Evolutionary conservation across 2,113 vertebrate genomes (phyloP), one percentile per base, ranked within the genome.

Genomic region (Dolichotis patagonum): DNA sequence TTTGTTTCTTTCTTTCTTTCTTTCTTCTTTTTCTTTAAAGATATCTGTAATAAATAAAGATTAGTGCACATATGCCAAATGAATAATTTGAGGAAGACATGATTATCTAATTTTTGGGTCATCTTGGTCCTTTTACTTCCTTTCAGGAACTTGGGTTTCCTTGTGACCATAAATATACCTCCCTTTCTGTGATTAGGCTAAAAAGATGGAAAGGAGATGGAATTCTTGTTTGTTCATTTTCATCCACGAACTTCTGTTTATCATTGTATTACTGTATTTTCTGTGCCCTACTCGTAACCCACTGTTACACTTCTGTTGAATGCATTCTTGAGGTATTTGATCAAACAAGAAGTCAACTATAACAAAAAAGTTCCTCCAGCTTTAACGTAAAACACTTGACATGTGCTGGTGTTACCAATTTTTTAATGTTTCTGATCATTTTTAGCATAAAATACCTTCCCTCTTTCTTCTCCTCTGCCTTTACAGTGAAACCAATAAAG

Each of bases 401-500:
- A 69, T 82, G 54, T 58, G 54, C 46, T 52, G 54, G 38, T 14
- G 28, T 28, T 41, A 41, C 63, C 71, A 85, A 86, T 20, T 41
- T 92, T 81, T 87, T 43, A 26, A 52, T 46, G 7, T 67, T 92
- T 91, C 38, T 56, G 49, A 83, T 71, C 2, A 54, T 65, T 71
- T 94, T 91, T 54, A 80, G 71, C n/a, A 20, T 81, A 30, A 73
- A 90, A 65, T 41, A 41, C 35, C 30, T 85, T 77, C 35, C 41
- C 41, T 83, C 32, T 77, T 67, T 86, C 30, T 69, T 38, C n/a
- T 9, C 43, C 16, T 41, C 30, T 2, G 81, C 58, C 43, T 97
- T 82, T 56, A 65, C 43, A 89, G 85, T 19, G 63, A 85, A 89
- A 90, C 43, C 35, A 90, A 38, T 88, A 80, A 90, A 96, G 19